Evolutionary conservation across 1,140 invertebrate species (phyloP).

Genomic region (Heliconius congener): DNA sequence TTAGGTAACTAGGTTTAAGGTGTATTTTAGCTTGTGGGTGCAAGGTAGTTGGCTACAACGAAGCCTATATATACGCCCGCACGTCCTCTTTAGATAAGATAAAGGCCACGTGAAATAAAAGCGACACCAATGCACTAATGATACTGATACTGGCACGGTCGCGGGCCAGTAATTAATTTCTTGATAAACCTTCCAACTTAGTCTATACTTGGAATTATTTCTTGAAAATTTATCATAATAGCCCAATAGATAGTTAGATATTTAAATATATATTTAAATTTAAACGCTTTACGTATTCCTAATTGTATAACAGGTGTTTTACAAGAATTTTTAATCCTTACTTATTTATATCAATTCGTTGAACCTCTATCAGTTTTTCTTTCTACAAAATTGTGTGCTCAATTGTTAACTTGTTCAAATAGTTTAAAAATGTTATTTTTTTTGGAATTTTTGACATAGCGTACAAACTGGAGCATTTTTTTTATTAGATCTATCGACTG

Average conservation of each 20-base stretch:
- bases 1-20: slow-evolving; percentile 31
- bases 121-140: slow-evolving; percentile 77
- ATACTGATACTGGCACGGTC: slow-evolving; percentile 57
- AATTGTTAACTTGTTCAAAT: too few relatives aligned
- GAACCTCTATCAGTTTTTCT: too few relatives aligned
- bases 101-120: slow-evolving; percentile 73
- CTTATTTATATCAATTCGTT: too few relatives aligned
- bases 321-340: too few relatives aligned
- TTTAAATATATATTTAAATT: background rate
- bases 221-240: background rate
- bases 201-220: background rate
- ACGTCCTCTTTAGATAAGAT: slow-evolving; percentile 81
- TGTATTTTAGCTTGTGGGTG: slow-evolving; percentile 36
- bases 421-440: too few relatives aligned
- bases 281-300: background rate
- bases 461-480: too few relatives aligned
- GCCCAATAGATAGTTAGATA: background rate
- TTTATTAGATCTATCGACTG: too few relatives aligned
- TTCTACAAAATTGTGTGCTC: too few relatives aligned
- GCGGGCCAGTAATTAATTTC: slow-evolving; percentile 72
- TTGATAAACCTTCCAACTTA: slow-evolving; percentile 45
- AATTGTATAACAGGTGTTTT: too few relatives aligned
- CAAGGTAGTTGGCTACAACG: slow-evolving; percentile 58
- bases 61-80: slow-evolving; percentile 71
- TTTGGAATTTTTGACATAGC: too few relatives aligned